Evolutionary conservation across 2,113 vertebrate species (phyloP), one percentile per base, ranked within the genome.

Genomic region (Numenius arquata): DNA sequence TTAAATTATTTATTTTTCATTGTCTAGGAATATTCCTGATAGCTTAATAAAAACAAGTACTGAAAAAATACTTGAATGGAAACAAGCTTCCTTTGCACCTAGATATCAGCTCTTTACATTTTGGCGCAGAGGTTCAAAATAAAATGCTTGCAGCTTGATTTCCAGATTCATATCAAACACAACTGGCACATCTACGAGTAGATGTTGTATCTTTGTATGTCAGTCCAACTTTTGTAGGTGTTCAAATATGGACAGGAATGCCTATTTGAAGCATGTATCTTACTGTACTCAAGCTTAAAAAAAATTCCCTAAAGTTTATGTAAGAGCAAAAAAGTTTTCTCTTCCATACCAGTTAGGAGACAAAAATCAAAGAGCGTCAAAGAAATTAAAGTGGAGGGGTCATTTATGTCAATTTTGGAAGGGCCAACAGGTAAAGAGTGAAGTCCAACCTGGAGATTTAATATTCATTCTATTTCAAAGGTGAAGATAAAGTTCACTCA

Each of bases 71-170:
- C 25, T 84, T 32, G 36, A 59, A 67, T 34, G 9, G 27, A 86
- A 96, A 81, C 11, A 88, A 36, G 8, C 25, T 89, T 95, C 30
- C 56, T 96, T 86, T 87, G 27, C n/a, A 71, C 30, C 56, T 75
- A 56, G 32, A 30, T 92, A 93, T 43, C n/a, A 91, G 12, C 4
- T 84, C 71, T 88, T 85, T 53, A 76, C 4, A 21, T 79, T 91
- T 83, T 91, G 43, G 25, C 72, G 29, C 26, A 88, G 53, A 76
- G 8, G 34, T 77, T 90, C 59, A 77, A 89, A 94, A 79, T 27
- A 67, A 91, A 93, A 72, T 83, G 52, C 92, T 90, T 95, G 36
- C 47, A 94, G 29, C 47, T 83, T 78, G 23, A 59, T 71, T 92
- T 83, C 79, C 75, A 86, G 68, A 78, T 94, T 88, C n/a, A 20